These are phyloP conservation scores for Acyrthosiphon pisum DNA, from an alignment of 1,140 invertebrate genomes.

Conservation along the genomic window DNA sequence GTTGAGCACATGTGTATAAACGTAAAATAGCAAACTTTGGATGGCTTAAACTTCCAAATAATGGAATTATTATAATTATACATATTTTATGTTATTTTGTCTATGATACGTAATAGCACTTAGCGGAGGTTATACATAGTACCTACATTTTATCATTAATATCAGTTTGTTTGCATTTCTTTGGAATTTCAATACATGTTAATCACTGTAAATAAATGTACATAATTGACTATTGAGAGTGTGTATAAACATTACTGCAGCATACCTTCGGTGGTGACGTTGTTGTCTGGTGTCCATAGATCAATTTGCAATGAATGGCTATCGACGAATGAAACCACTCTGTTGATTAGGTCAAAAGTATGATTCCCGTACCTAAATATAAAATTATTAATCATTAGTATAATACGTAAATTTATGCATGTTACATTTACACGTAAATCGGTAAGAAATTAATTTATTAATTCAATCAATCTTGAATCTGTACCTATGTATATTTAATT, in stretches of 20 bases:
- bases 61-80: background rate
- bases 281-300: background rate
- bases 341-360: background rate
- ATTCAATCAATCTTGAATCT: background rate
- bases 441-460: background rate
- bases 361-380: background rate
- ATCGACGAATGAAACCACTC: constrained; percentile 29
- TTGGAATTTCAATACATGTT: background rate
- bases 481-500: background rate
- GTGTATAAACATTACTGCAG: background rate
- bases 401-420: background rate
- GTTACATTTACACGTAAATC: background rate
- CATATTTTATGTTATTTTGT: background rate
- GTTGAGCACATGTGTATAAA: no score
- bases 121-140: background rate
- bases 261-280: background rate
- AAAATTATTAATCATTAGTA: background rate
- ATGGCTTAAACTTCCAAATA: no score
- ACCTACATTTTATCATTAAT: background rate
- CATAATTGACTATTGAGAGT: background rate
- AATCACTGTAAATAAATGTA: no score
- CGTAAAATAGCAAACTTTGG: no score
- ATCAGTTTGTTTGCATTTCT: background rate
- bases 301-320: constrained; percentile 31
- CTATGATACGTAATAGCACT: background rate